These are phyloP conservation scores for Gymnoscopelus braueri DNA, from an alignment of 2,797 vertebrate genomes.

Conservation along the genomic window DNA sequence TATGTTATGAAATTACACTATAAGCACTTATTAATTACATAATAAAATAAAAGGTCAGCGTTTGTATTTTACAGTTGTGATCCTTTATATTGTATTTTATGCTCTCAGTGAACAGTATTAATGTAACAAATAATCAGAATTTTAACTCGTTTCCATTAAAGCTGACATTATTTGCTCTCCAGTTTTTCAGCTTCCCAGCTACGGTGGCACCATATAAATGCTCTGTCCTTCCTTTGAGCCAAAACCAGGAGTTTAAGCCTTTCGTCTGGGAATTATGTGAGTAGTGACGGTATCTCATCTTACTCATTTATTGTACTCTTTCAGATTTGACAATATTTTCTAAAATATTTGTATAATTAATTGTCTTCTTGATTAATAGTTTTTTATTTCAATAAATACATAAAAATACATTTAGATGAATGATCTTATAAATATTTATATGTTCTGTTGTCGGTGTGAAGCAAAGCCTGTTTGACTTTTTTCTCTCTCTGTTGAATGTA, in stretches of 20 bases:
- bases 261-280: conserved; percentile 91
- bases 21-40: neutral
- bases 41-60: too few species aligned
- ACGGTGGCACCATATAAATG: conserved; percentile 91
- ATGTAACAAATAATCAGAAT: too few species aligned
- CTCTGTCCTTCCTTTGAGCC: conserved; percentile 90
- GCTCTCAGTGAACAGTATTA: conserved; percentile 39
- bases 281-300: conserved; percentile 47
- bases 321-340: neutral
- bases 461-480: too few species aligned
- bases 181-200: conserved; percentile 93
- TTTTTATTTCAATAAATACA: too few species aligned
- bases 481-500: neutral
- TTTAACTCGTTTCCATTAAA: neutral
- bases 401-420: too few species aligned
- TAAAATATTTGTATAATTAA: too few species aligned
- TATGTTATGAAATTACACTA: neutral
- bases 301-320: neutral
- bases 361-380: too few species aligned
- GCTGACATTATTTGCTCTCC: neutral
- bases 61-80: too few species aligned
- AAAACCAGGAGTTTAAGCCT: conserved; percentile 90
- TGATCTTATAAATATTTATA: neutral
- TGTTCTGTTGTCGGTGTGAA: neutral
- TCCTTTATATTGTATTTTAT: too few species aligned